A percentile compares a stretch with the other conserved stretches of the same genome.
These are phyloP conservation scores for Thripadectes ignobilis DNA, from an alignment of 2,797 vertebrate species.

Conservation along the genomic window DNA sequence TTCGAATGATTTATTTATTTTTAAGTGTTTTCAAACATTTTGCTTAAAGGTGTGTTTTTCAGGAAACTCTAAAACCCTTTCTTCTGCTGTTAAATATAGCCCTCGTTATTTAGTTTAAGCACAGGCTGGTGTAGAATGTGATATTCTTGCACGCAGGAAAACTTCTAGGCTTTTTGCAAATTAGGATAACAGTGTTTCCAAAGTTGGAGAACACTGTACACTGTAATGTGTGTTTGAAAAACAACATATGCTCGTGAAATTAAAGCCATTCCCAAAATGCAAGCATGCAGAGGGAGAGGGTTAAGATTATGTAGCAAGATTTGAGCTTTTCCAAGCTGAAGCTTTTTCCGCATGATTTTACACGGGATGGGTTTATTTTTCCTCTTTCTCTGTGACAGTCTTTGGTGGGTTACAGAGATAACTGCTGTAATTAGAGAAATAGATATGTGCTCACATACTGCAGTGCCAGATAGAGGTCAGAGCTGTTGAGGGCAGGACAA, in stretches of 20 bases:
- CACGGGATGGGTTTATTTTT: accelerated
- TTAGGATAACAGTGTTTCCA: not conserved
- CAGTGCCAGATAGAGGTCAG: not conserved
- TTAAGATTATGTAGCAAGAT: not conserved
- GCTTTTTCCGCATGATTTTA: not conserved
- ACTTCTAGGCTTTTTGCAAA: not conserved
- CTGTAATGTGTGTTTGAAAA: not conserved
- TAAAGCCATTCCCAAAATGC: not conserved
- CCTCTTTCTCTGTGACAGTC: not conserved
- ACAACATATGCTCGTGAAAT: not conserved
- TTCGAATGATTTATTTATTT: not conserved
- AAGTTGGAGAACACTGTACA: not conserved
- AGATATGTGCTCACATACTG: not conserved
- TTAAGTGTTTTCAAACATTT: not conserved
- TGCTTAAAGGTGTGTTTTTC: not conserved
- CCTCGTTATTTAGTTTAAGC: not conserved
- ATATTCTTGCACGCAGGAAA: not conserved
- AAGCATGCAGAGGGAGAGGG: not conserved
- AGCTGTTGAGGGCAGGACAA: not conserved
- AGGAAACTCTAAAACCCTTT: not conserved
- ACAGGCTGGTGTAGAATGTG: not conserved
- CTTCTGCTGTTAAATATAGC: not conserved
- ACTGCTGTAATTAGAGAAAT: not conserved
- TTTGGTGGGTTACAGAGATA: not conserved
- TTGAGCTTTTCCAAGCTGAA: not conserved